phyloP scores from a whole-genome alignment of 2,888 invertebrate species.

The Bugulina stolonifera region DNA sequence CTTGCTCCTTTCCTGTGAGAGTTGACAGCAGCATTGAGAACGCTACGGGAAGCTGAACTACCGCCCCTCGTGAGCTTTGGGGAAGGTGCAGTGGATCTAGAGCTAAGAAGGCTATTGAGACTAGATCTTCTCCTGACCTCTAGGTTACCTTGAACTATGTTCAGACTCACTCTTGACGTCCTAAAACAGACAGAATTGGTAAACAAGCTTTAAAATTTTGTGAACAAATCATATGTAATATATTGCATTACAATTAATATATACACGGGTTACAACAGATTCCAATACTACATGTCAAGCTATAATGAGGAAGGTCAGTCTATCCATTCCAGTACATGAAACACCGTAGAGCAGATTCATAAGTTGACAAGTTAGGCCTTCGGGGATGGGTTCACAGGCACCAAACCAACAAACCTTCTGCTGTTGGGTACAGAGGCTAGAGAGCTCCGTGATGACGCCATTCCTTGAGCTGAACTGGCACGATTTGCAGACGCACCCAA shows the following conservation, averaged over 20 bases:
- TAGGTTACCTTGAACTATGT: neutral
- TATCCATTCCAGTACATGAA: too few species aligned
- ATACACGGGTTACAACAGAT: too few species aligned
- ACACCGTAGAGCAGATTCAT: too few species aligned
- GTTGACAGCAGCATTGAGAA: neutral
- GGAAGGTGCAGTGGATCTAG: neutral
- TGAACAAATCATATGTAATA: too few species aligned
- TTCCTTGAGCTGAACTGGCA: neutral
- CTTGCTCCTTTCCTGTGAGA: neutral
- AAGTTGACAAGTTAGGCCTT: too few species aligned
- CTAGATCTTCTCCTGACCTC: slow-evolving; percentile 1
- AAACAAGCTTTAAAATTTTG: too few species aligned
- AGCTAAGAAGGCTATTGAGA: neutral
- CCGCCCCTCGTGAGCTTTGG: neutral
- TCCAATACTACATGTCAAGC: too few species aligned
- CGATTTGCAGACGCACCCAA: neutral
- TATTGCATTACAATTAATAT: too few species aligned
- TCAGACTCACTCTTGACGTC: slow-evolving; percentile 6
- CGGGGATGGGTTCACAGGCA: too few species aligned
- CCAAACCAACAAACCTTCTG: too few species aligned
- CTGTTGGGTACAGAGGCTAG: neutral
- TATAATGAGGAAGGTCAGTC: too few species aligned
- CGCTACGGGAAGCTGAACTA: neutral
- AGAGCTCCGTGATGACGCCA: neutral
- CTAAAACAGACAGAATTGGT: neutral